Evolutionary conservation across 1,140 invertebrate genomes (phyloP), one percentile per base, ranked within the genome.

Genomic region (Drosophila tani): DNA sequence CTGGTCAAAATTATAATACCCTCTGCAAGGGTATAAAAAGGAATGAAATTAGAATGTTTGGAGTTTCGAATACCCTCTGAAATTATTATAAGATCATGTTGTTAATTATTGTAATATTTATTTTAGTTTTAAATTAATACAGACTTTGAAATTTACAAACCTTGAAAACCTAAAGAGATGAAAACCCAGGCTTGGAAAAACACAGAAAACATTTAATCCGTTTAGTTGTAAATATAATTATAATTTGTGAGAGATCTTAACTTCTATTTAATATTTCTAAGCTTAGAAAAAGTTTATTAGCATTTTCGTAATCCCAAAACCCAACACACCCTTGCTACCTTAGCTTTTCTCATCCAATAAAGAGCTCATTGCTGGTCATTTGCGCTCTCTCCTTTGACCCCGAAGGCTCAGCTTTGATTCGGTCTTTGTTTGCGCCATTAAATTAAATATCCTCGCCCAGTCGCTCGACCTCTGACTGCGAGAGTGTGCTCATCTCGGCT

Each of bases 351-450:
- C 11, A 46, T 40, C 27, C 29, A 32, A 27, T 73, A 71, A 73
- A 47, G 17, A 63, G 35, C 46, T 64, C 67, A 45, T 53, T 58
- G 65, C 75, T 81, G 84, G 84, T 88, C 81, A 88, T 87, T 88
- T 88, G 66, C 73, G 81, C 68, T 55, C 65, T 55, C 65, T 58
- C 47, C 47, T 55, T 69, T 63, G 71, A 56, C 63, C 62, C 65
- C 41, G 24, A 14, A 49, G 71, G 49, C 56, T 50, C 62, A 83
- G 55, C 70, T 82, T 75, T 64, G 77, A 65, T 79, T 84, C 46
- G 32, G 38, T 62, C 84, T 88, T 87, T 87, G 81, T 88, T 90
- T 85, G 85, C 56, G 75, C 67, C 85, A 90, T 88, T 88, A 88
- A 91, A 91, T 91, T 91, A 82, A 87, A 91, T 91, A 91, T 91